These are phyloP conservation scores for Ageneiosus marmoratus DNA, from an alignment of 2,113 vertebrate genomes.

Conservation along the genomic window DNA sequence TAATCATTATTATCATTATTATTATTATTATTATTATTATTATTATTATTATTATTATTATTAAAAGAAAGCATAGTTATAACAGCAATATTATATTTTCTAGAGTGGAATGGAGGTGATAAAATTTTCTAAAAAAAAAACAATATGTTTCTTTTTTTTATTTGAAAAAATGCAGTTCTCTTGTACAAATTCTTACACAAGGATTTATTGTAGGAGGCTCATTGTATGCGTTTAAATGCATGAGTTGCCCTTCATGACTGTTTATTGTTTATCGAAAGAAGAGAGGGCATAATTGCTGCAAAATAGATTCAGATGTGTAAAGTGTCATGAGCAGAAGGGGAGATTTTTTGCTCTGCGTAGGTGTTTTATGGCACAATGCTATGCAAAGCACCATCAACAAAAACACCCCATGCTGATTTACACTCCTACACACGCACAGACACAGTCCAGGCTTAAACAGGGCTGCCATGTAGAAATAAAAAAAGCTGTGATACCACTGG, in stretches of 20 bases:
- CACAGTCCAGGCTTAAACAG: constrained; percentile 58
- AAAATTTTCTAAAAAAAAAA: neutral
- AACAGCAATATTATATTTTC: neutral
- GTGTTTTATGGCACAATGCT: constrained; percentile 65
- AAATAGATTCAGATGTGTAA: constrained; percentile 44
- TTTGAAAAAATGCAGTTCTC: neutral
- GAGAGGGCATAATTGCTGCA: constrained; percentile 45
- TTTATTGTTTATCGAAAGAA: constrained; percentile 41
- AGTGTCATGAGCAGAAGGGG: constrained; percentile 47
- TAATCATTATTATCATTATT: too few species aligned
- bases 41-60: neutral
- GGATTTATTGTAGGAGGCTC: constrained; percentile 18
- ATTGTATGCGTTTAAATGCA: constrained; percentile 22
- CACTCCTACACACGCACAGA: constrained; percentile 62
- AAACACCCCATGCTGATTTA: constrained; percentile 47
- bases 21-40: neutral
- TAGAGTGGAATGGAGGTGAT: neutral
- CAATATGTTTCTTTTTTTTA: neutral
- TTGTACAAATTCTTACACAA: constrained; percentile 10
- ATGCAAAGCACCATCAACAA: constrained; percentile 63
- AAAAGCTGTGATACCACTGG: neutral
- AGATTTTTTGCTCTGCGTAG: constrained; percentile 58
- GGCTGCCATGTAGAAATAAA: constrained; percentile 23
- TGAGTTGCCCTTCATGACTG: constrained; percentile 34
- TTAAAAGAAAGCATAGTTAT: neutral